Evolutionary conservation across 1,140 invertebrate species (phyloP).

Genomic region (Cryptotermes secundus): DNA sequence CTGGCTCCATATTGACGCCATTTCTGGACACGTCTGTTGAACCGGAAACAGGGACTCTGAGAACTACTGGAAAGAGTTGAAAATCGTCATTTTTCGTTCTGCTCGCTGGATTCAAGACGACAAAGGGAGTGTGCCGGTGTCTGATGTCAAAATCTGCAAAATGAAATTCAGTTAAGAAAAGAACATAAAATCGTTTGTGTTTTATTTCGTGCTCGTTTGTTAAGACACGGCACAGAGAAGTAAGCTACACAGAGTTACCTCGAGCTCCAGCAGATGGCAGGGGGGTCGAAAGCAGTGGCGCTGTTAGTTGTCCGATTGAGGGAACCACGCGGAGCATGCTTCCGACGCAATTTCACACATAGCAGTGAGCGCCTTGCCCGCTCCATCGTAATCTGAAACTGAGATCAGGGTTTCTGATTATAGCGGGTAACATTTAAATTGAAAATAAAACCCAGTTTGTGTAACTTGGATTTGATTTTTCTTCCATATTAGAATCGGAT

Average conservation of each 20-base stretch:
- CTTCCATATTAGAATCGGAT: too few species aligned
- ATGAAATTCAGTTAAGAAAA: background rate
- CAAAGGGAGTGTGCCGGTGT: background rate
- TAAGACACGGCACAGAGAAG: background rate
- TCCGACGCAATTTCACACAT: conserved; percentile 24
- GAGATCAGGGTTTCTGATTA: too few species aligned
- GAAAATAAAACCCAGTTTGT: too few species aligned
- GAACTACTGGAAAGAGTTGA: background rate
- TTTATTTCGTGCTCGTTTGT: background rate
- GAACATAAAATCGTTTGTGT: too few species aligned
- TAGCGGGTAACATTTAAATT: too few species aligned
- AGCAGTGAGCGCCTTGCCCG: conserved; percentile 2
- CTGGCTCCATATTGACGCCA: background rate
- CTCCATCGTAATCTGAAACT: background rate
- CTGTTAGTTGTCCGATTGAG: background rate
- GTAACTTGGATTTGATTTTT: too few species aligned
- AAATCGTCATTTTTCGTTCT: background rate
- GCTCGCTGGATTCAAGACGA: background rate
- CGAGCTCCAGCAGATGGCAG: background rate
- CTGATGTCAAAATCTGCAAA: background rate
- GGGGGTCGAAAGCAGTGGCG: background rate
- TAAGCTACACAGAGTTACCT: background rate
- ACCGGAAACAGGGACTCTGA: background rate
- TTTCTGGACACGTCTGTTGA: background rate
- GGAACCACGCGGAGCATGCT: conserved; percentile 22